Evolutionary conservation across 2,113 vertebrate genomes (phyloP), one percentile per base, ranked within the genome.

Genomic region (Chascanopsetta lugubris): DNA sequence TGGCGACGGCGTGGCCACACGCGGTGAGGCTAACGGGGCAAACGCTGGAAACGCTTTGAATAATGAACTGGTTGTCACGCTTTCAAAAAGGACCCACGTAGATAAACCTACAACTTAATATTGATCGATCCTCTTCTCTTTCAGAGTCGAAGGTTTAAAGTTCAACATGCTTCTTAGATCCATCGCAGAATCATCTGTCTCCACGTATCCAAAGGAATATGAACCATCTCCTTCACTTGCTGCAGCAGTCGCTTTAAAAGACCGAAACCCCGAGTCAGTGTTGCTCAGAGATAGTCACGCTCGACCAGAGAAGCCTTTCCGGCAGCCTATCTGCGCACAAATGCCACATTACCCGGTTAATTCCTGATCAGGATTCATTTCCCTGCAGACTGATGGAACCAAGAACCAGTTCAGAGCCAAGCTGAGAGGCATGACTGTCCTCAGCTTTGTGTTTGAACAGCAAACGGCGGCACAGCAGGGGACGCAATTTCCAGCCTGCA

Each of bases 381-480:
- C 65, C 62, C 65, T 25, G 75, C 72, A 77, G 80, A 73, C 75
- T 75, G 75, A 77, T 69, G 62, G 45, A 67, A 43, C 32, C 30
- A 55, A 65, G 71, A 68, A 62, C 65, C 70, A 77, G 63, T 69
- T 72, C 59, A 72, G 66, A 65, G 68, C 62, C 48, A 61, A 74
- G 79, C 86, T 75, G 67, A 81, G 75, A 79, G 77, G 77, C 77
- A 65, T 69, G 80, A 75, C 76, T 57, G 81, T 76, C 80, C n/a
- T 78, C 76, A 53, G 79, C 82, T 80, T 84, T 85, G 82, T 78
- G 12, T 85, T 76, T 73, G 66, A 84, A 73, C 59, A 71, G 81
- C 72, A 82, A 84, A 82, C 69, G 76, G 65, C 69, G 76, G 65
- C 77, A 48, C 84, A 85, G 84, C 77, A 11, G 79, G 84, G 68